Percentiles rank a stretch among this genome's conserved stretches.
These are phyloP conservation scores for Drosophila kuntzei DNA, from an alignment of 2,888 invertebrate genomes.

Conservation along the genomic window DNA sequence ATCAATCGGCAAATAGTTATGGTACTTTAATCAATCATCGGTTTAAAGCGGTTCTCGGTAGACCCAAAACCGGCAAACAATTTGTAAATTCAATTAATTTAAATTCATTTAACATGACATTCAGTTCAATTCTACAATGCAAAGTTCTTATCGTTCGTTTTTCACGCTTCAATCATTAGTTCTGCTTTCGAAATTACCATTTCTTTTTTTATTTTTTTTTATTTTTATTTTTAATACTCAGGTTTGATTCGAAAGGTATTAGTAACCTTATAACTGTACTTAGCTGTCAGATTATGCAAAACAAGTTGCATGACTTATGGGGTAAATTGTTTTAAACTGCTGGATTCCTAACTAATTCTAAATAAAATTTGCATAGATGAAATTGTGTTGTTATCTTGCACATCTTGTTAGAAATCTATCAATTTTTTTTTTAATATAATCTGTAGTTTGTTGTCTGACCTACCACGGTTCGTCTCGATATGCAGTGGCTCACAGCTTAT, in stretches of 20 bases:
- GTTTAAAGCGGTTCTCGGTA: conserved; percentile 41
- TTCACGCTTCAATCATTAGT: not conserved
- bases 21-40: conserved; percentile 34
- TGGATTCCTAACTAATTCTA: not conserved
- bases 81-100: conserved; percentile 64
- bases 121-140: conserved; percentile 20
- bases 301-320: not conserved
- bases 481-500: too few relatives aligned
- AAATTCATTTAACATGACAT: conserved; percentile 53
- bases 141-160: not conserved
- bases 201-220: too few relatives aligned
- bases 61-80: conserved; percentile 21
- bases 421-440: too few relatives aligned
- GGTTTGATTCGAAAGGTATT: not conserved
- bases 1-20: conserved; percentile 17
- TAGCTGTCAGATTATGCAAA: conserved; percentile 3
- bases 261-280: conserved; percentile 1
- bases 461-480: too few relatives aligned
- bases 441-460: too few relatives aligned
- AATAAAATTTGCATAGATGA: too few relatives aligned
- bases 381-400: too few relatives aligned
- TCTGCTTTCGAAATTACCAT: not conserved
- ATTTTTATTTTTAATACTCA: not conserved
- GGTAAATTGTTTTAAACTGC: not conserved
- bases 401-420: too few relatives aligned